Percentiles rank a stretch among this genome's conserved stretches.
phyloP scores from a whole-genome alignment of 2,888 invertebrate species.

The Phania funesta region DNA sequence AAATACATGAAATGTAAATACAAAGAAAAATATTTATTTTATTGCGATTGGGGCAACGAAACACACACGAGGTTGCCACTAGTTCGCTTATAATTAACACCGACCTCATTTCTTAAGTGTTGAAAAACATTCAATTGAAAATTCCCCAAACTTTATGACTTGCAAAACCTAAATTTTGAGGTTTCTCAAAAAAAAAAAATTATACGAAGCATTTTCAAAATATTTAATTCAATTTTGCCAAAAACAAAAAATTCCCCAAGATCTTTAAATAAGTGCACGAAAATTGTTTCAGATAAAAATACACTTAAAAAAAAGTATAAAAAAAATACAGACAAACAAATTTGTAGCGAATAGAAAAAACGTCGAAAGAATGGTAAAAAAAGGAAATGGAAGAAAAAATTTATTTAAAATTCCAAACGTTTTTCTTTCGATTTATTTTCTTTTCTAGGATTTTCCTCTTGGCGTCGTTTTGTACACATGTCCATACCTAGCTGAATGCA shows the following conservation, averaged over 20 bases:
- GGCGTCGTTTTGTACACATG: background rate
- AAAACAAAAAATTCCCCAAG: background rate
- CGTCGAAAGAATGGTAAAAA: constrained; percentile 15
- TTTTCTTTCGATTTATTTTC: constrained; percentile 30
- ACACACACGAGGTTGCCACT: background rate
- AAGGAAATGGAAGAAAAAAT: constrained; percentile 9
- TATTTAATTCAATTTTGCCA: background rate
- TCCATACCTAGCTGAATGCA: too few relatives aligned
- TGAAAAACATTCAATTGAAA: background rate
- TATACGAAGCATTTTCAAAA: background rate
- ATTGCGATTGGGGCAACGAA: too few relatives aligned
- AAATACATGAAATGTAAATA: too few relatives aligned
- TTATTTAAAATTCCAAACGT: constrained; percentile 57
- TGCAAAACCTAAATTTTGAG: background rate
- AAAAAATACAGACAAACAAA: background rate
- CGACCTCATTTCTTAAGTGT: constrained; percentile 1
- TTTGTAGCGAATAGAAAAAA: too few relatives aligned
- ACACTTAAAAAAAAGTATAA: too few relatives aligned
- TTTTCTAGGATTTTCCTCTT: constrained; percentile 37
- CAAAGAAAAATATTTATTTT: too few relatives aligned
- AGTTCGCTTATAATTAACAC: background rate
- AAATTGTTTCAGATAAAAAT: too few relatives aligned
- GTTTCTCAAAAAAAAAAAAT: background rate
- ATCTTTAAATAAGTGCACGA: background rate
- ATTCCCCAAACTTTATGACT: background rate